Percentiles rank a stretch among this genome's conserved stretches.
phyloP scores from a whole-genome alignment of 2,797 vertebrate genomes.

The Hephaestus fuliginosus region DNA sequence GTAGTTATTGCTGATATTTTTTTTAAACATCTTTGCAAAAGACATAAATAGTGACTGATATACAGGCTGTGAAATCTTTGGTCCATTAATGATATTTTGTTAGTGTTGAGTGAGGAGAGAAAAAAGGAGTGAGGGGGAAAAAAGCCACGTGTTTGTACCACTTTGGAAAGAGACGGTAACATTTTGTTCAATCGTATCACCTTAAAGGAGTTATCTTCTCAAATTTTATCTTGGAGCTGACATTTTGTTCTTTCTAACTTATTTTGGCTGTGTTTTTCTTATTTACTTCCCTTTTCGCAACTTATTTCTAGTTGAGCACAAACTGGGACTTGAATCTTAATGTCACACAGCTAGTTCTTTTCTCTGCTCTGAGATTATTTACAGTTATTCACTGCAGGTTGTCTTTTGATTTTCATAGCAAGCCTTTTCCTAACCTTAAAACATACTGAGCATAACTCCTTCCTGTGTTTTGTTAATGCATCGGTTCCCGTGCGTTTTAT shows the following conservation, averaged over 20 bases:
- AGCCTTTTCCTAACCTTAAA: slow-evolving; percentile 42
- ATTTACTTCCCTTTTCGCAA: neutral
- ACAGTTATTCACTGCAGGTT: slow-evolving; percentile 36
- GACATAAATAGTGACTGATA: slow-evolving; percentile 50
- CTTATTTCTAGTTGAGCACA: slow-evolving; percentile 25
- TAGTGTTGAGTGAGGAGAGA: slow-evolving; percentile 48
- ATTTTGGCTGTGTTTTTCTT: slow-evolving; percentile 16
- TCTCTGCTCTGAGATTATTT: slow-evolving; percentile 45
- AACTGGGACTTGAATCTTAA: slow-evolving; percentile 32
- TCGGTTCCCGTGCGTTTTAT: slow-evolving; percentile 57
- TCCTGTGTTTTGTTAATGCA: slow-evolving; percentile 64
- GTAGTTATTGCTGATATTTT: slow-evolving; percentile 54
- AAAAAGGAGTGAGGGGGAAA: slow-evolving; percentile 29
- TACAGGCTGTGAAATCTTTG: slow-evolving; percentile 14
- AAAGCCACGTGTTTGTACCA: slow-evolving; percentile 27
- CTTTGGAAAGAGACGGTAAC: slow-evolving; percentile 7
- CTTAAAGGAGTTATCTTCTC: slow-evolving; percentile 62
- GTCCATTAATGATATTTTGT: slow-evolving; percentile 43
- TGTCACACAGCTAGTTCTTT: neutral
- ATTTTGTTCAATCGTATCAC: slow-evolving; percentile 46
- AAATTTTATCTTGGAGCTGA: slow-evolving; percentile 59
- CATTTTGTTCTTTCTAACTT: slow-evolving; percentile 30
- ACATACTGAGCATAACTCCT: slow-evolving; percentile 35
- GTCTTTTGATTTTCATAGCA: slow-evolving; percentile 24
- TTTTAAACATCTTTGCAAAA: slow-evolving; percentile 13